Evolutionary conservation across 2,113 vertebrate species (phyloP), one percentile per base, ranked within the genome.

Genomic region (Chloebia gouldiae): DNA sequence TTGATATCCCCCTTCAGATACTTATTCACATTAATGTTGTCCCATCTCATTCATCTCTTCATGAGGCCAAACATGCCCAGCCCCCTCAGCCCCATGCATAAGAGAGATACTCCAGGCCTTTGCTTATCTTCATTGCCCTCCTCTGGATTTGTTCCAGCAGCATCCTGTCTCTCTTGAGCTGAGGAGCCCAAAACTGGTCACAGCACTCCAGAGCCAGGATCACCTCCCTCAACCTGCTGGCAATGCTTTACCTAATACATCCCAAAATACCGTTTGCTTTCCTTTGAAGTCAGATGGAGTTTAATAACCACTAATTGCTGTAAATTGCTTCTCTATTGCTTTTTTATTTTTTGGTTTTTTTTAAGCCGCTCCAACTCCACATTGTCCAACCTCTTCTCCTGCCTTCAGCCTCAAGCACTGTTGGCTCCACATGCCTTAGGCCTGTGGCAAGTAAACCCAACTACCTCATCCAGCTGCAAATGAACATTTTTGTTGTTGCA

Each of bases 51-150:
- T 66, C 33, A 51, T 14, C 33, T 66, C 39, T n/a, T 66, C 33
- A 59, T 0, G 0, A 51, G 51, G n/a, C 28, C 24, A 15, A 57
- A 44, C 10, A 59, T 18, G 15, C 27, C 23, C 18, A 51, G 6
- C 15, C 66, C 13, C 20, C 19, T 53, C 15, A 16, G 28, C 9
- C 37, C 44, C 19, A 22, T 22, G 51, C 28, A 7, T 53, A 60
- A 51, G 23, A 45, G 22, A 44, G 51, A 25, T 45, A 8, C 13
- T n/a, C 33, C 37, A 44, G 18, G 9, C 5, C 22, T 10, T 45
- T 30, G 17, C 13, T 39, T 16, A 16, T 21, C 15, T 39, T 59
- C 1, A 0, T 10, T 56, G 17, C 13, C 13, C 7, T 37, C 12
- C 37, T 53, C 45, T 66, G 44, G 28, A 21, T 39, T 57, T 39